Evolutionary conservation across 92 coral and sea anemone species (phyloP).

Genomic region (Parazoanthus swiftii): DNA sequence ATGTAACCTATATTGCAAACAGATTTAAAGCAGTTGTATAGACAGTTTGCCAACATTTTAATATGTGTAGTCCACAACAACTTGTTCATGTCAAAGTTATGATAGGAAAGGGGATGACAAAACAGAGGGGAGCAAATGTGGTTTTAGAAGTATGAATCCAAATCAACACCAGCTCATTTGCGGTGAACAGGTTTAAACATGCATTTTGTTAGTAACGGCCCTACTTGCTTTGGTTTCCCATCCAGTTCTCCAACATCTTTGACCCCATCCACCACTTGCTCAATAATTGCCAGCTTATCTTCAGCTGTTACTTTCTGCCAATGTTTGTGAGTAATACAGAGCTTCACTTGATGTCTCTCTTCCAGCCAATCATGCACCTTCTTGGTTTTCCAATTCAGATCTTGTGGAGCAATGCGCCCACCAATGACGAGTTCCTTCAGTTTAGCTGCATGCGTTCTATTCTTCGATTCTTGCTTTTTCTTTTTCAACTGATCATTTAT

Average conservation of each 20-base stretch:
- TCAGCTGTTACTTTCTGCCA: constrained; percentile 56
- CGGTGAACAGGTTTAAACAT: constrained; percentile 53
- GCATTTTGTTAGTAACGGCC: constrained; percentile 47
- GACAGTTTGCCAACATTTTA: too few species aligned
- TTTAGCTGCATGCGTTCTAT: constrained; percentile 44
- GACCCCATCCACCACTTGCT: constrained; percentile 49
- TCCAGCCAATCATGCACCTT: constrained; percentile 54
- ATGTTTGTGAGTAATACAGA: constrained; percentile 57
- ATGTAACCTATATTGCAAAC: too few species aligned
- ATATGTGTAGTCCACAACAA: too few species aligned
- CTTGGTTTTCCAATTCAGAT: constrained; percentile 65
- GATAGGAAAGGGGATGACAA: background rate
- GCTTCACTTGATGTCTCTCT: constrained; percentile 50
- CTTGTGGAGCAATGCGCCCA: constrained; percentile 68
- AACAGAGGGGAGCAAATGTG: background rate
- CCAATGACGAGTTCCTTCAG: constrained; percentile 52
- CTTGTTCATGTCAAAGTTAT: background rate
- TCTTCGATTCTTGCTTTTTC: constrained; percentile 36
- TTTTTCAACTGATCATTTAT: constrained; percentile 42
- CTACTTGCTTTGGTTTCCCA: constrained; percentile 58
- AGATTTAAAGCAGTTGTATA: too few species aligned
- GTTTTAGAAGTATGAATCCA: background rate
- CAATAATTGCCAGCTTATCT: constrained; percentile 55
- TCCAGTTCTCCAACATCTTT: constrained; percentile 58
- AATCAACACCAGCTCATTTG: constrained; percentile 2